Conservation (phyloP, 2,888 invertebrate species). For the Tenthredo livida region DNA sequence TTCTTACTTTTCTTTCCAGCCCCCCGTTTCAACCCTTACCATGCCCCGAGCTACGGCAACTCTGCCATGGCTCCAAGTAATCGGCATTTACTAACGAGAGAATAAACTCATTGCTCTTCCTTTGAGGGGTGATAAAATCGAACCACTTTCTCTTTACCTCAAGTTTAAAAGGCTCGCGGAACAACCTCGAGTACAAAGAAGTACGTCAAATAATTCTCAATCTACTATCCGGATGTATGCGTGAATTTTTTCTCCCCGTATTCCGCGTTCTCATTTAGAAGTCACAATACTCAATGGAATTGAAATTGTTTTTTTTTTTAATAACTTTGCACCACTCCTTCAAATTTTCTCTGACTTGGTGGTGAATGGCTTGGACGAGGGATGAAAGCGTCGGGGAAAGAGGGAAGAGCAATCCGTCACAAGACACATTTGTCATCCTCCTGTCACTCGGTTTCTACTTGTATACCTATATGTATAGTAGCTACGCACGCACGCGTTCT, state of each 20-base stretch:
- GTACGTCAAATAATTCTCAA: background rate
- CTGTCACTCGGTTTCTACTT: slow-evolving; percentile 27
- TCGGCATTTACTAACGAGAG: slow-evolving; percentile 28
- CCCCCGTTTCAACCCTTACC: background rate
- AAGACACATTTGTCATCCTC: slow-evolving; percentile 50
- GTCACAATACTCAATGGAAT: background rate
- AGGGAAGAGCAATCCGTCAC: slow-evolving; percentile 41
- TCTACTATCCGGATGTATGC: background rate
- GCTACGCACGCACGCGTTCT: slow-evolving; percentile 5
- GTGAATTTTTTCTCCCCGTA: background rate
- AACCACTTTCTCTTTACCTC: background rate
- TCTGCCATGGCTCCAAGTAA: background rate
- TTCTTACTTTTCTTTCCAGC: background rate
- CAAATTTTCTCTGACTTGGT: background rate
- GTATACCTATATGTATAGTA: background rate
- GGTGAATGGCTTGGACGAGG: slow-evolving; percentile 27
- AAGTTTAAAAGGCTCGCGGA: background rate
- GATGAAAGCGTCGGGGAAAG: slow-evolving; percentile 47
- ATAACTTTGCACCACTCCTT: slow-evolving; percentile 24
- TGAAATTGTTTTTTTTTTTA: background rate
- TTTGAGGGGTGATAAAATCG: slow-evolving; percentile 29
- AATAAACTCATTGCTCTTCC: slow-evolving; percentile 26
- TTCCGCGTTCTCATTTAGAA: background rate
- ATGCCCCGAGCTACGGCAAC: background rate
- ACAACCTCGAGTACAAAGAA: background rate